phyloP scores from a whole-genome alignment of 2,113 vertebrate species.

The Sminthopsis crassicaudata region DNA sequence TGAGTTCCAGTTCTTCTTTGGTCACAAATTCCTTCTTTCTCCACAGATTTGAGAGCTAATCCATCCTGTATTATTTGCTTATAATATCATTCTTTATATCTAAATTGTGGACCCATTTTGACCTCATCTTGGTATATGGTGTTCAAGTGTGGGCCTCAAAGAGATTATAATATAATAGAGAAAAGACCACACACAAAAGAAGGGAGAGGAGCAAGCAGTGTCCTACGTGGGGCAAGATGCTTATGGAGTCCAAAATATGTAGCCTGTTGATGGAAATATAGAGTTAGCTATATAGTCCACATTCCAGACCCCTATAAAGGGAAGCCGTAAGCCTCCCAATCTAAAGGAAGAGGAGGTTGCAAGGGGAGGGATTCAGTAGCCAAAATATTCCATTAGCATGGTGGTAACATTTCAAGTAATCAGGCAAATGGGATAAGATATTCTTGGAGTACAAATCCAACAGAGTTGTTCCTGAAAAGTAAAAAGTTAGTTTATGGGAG shows the following conservation, averaged over 20 bases:
- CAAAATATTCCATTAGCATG: not conserved
- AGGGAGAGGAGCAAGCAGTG: too few species aligned
- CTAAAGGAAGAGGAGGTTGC: not conserved
- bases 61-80: too few species aligned
- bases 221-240: too few species aligned
- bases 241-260: too few species aligned
- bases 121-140: too few species aligned
- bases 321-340: not conserved
- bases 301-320: not conserved
- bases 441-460: not conserved
- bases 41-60: too few species aligned
- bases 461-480: not conserved
- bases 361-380: not conserved
- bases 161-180: not conserved
- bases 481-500: not conserved
- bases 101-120: too few species aligned
- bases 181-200: not conserved
- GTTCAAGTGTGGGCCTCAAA: too few species aligned
- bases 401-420: not conserved
- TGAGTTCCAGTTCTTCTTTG: too few species aligned
- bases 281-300: not conserved
- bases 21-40: too few species aligned
- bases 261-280: not conserved
- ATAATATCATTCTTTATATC: too few species aligned
- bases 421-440: not conserved